These are phyloP conservation scores for Orchestes rusci DNA, from an alignment of 2,888 invertebrate species.

Conservation along the genomic window DNA sequence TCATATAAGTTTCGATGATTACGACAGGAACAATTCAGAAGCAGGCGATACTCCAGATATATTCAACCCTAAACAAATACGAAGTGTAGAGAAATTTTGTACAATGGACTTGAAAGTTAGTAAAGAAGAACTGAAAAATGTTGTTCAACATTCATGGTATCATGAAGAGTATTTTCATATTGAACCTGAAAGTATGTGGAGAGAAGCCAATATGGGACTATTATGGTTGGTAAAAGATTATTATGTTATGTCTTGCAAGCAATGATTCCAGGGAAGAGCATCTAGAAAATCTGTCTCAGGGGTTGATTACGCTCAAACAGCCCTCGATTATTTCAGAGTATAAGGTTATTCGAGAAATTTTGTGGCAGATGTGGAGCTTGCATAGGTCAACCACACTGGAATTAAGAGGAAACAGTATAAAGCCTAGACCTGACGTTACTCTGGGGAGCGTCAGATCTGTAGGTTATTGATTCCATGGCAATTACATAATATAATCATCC, in stretches of 20 bases:
- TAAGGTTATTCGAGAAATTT: conserved; percentile 40
- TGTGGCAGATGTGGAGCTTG: conserved; percentile 39
- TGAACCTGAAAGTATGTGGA: conserved; percentile 33
- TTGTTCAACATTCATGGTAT: conserved; percentile 39
- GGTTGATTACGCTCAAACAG: conserved; percentile 30
- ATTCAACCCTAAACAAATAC: conserved; percentile 22
- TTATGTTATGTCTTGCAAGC: background rate
- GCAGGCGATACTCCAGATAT: too few relatives aligned
- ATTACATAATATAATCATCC: conserved; percentile 4
- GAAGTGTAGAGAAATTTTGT: conserved; percentile 24
- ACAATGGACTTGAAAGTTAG: conserved; percentile 30
- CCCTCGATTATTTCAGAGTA: conserved; percentile 39
- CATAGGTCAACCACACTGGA: conserved; percentile 36
- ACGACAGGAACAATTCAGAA: conserved; percentile 7
- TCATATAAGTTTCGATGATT: conserved; percentile 18
- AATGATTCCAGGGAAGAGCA: conserved; percentile 35
- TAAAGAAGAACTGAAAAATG: conserved; percentile 31
- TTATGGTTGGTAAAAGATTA: conserved; percentile 32
- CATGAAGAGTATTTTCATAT: conserved; percentile 29
- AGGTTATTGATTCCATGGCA: conserved; percentile 26
- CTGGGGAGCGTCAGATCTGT: conserved; percentile 38
- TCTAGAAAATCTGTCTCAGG: conserved; percentile 31
- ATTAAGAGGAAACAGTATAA: conserved; percentile 33
- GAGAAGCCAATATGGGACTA: conserved; percentile 38
- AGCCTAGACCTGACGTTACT: conserved; percentile 34